Base-by-base conservation (phyloP, 1,140 invertebrate species). In the Acromyrmex charruanus region DNA sequence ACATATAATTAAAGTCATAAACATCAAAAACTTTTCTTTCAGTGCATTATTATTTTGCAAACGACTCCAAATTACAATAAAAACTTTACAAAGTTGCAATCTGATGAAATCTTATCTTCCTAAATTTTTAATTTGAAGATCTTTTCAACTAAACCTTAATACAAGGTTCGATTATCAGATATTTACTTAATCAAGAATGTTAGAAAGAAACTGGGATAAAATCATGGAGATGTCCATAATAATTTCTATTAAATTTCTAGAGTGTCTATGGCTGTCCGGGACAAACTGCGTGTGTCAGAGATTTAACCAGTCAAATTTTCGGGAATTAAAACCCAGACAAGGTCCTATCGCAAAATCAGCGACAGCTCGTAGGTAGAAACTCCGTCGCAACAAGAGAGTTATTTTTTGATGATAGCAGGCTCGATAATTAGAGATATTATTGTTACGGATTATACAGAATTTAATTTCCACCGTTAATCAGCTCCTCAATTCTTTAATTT, bases 231-330 rank as follows among this genome's bases (percentile, higher is more conserved):
- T n/a, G 12, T 39, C 9, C 2, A 31, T 18, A 31, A 65, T 31
- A 14, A 18, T 18, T 14, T 6, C 59, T 71, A 16, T 72, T 12
- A 25, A 59, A 25, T 59, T 59, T n/a, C 0, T 77, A 7, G 6
- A 28, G 1, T 44, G 9, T 44, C 9, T 44, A 44, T 10, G 1
- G 39, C 39, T 44, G 9, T 44, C 9, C 39, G 7, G 10, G 58
- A 74, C 66, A 74, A 53, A 61, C 35, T 28, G 55, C n/a, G 31
- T 84, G 59, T 39, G 51, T 28, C 35, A 39, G 14, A 72, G 28
- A n/a, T 49, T 49, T 49, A 85, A 65, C 21, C 16, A 81, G 75
- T 3, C 25, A n/a, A 31, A 51, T 68, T 35, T 86, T 58, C 16
- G 61, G 59, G 31, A 86, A 69, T 81, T 68, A 58, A 58, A 28